A percentile compares a stretch with the other conserved stretches of the same genome.
phyloP scores from a whole-genome alignment of 2,113 vertebrate genomes.

The Aviceda subcristata region DNA sequence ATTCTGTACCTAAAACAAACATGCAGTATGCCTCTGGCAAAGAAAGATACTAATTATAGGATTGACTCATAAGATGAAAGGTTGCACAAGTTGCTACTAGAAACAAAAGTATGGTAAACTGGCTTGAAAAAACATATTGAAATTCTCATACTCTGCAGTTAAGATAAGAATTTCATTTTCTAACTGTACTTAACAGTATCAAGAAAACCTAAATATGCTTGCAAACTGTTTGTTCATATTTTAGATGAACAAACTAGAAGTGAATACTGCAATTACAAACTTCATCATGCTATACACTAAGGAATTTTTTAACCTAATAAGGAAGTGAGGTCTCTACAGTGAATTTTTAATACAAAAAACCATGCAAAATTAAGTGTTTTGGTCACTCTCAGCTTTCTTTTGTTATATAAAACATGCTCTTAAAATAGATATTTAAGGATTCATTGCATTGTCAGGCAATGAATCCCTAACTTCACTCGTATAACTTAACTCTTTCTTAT shows the following conservation, averaged over 20 bases:
- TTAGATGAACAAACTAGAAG: neutral
- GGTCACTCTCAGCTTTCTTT: neutral
- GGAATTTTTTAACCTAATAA: neutral
- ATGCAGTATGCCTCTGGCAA: slow-evolving; percentile 64
- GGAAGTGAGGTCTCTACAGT: neutral
- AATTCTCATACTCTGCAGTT: slow-evolving; percentile 15
- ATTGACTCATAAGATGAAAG: slow-evolving; percentile 73
- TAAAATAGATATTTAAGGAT: neutral
- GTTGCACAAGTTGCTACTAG: slow-evolving; percentile 68
- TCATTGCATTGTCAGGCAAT: neutral
- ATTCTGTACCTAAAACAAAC: slow-evolving; percentile 70
- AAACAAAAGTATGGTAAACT: slow-evolving; percentile 53
- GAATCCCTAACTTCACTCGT: neutral
- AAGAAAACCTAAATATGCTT: neutral
- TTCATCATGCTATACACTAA: neutral
- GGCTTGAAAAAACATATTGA: slow-evolving; percentile 31
- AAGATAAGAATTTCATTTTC: slow-evolving; percentile 22
- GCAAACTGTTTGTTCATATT: neutral
- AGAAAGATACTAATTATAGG: slow-evolving; percentile 69
- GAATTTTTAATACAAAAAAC: neutral
- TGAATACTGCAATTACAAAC: neutral
- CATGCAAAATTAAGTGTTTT: neutral
- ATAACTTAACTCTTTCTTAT: no score
- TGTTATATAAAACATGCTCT: neutral
- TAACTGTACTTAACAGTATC: neutral